Evolutionary conservation across 1,140 invertebrate species (phyloP).

Genomic region (Sarcophaga peregrina): DNA sequence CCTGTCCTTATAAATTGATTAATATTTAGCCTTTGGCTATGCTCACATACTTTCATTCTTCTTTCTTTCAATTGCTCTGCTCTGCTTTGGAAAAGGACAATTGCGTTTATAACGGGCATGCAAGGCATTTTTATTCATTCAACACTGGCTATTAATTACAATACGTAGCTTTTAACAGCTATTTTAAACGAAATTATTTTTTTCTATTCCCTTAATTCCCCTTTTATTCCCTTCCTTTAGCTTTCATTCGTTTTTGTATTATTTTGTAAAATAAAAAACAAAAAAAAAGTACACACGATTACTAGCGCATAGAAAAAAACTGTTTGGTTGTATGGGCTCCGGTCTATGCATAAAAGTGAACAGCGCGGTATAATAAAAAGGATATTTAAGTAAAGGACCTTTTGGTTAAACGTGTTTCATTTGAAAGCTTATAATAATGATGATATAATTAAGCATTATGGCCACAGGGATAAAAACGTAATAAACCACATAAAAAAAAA

Average conservation of each 20-base stretch:
- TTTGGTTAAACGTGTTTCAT: slow-evolving; percentile 37
- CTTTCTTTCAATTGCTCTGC: background rate
- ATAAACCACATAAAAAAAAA: slow-evolving; percentile 13
- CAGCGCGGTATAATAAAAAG: background rate
- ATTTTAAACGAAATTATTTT: slow-evolving; percentile 8
- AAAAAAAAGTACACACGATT: background rate
- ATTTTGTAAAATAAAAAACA: background rate
- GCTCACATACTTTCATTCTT: no score
- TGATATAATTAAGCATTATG: slow-evolving; percentile 42
- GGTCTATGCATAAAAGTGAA: background rate
- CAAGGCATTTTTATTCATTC: background rate
- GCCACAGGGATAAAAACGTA: slow-evolving; percentile 24
- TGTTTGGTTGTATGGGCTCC: no score
- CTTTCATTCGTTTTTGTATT: no score
- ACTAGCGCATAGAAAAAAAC: background rate
- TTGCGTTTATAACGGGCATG: no score
- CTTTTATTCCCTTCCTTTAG: no score
- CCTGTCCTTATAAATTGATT: background rate
- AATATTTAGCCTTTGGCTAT: background rate
- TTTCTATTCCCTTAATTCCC: background rate
- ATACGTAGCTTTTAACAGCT: background rate
- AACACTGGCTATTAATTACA: slow-evolving; percentile 4
- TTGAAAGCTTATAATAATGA: slow-evolving; percentile 38
- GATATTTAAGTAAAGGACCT: slow-evolving; percentile 19
- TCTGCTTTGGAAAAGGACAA: background rate